Conservation (phyloP, 2,797 vertebrate species). For the Labroides dimidiatus region DNA sequence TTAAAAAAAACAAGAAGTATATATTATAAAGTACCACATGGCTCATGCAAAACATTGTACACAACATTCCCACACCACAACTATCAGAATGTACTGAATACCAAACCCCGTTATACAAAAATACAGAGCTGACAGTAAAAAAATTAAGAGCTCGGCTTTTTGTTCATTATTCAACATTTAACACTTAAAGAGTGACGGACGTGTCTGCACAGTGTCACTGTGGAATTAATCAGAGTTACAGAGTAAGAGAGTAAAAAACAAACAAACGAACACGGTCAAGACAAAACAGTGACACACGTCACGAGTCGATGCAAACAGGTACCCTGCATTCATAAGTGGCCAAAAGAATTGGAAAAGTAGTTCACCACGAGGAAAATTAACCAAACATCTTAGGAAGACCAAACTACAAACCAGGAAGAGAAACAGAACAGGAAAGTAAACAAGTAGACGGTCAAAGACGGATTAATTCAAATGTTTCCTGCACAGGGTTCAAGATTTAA, state of each 20-base stretch:
- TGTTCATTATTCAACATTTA: conserved; percentile 9
- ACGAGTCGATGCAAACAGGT: neutral
- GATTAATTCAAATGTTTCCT: too few species aligned
- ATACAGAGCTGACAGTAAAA: conserved; percentile 21
- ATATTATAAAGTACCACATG: neutral
- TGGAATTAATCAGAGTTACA: neutral
- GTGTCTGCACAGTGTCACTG: neutral
- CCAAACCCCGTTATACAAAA: conserved; percentile 27
- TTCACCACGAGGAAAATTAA: too few species aligned
- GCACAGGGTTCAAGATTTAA: too few species aligned
- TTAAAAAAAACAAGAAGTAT: neutral
- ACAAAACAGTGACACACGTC: neutral
- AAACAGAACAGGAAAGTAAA: too few species aligned
- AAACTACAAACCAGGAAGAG: too few species aligned
- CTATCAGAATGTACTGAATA: neutral
- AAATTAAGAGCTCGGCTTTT: conserved; percentile 18
- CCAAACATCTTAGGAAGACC: too few species aligned
- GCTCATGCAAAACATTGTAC: conserved; percentile 1
- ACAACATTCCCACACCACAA: neutral
- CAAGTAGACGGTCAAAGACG: too few species aligned
- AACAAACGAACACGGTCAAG: too few species aligned
- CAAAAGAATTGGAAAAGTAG: too few species aligned
- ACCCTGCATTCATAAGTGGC: neutral
- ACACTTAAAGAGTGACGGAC: conserved; percentile 1
- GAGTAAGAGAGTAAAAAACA: neutral